A percentile compares a stretch with the other conserved stretches of the same genome.
Conservation (phyloP, 1,140 invertebrate genomes). For the Parapsyche elsis region DNA sequence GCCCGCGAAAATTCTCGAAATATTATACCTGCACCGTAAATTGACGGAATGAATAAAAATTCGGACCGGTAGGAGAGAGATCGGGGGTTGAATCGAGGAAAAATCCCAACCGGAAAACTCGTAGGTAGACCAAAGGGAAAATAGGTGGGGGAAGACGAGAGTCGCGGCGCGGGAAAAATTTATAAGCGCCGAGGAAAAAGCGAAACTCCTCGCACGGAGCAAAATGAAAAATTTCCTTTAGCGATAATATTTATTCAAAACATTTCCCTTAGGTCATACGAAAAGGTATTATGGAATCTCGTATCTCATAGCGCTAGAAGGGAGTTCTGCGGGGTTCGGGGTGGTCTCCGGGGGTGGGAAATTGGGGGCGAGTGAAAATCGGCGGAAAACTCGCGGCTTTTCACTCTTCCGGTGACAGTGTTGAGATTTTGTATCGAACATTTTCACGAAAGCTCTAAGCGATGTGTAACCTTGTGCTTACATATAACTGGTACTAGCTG, state of each 20-base stretch:
- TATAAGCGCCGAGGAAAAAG: constrained; percentile 25
- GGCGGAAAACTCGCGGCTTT: too few relatives aligned
- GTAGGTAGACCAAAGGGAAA: background rate
- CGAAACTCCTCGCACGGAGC: constrained; percentile 22
- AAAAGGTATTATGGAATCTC: constrained; percentile 44
- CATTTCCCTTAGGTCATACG: constrained; percentile 49
- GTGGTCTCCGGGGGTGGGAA: background rate
- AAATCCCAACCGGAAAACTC: constrained; percentile 19
- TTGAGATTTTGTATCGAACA: too few relatives aligned
- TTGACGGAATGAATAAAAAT: constrained; percentile 49
- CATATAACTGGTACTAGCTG: too few relatives aligned
- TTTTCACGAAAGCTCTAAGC: too few relatives aligned
- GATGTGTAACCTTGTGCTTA: too few relatives aligned
- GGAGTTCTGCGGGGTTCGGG: background rate
- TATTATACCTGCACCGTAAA: constrained; percentile 46
- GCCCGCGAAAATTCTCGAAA: constrained; percentile 35
- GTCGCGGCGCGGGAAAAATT: background rate
- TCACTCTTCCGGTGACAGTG: too few relatives aligned
- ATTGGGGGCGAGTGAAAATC: background rate
- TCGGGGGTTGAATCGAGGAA: background rate
- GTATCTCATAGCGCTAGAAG: constrained; percentile 30
- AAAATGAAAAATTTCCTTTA: constrained; percentile 41
- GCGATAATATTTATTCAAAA: constrained; percentile 52
- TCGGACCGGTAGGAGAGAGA: constrained; percentile 14
- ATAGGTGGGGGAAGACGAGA: background rate